Evolutionary conservation across 2,113 vertebrate genomes (phyloP), one percentile per base, ranked within the genome.

Genomic region (Zosterops hypoxanthus): DNA sequence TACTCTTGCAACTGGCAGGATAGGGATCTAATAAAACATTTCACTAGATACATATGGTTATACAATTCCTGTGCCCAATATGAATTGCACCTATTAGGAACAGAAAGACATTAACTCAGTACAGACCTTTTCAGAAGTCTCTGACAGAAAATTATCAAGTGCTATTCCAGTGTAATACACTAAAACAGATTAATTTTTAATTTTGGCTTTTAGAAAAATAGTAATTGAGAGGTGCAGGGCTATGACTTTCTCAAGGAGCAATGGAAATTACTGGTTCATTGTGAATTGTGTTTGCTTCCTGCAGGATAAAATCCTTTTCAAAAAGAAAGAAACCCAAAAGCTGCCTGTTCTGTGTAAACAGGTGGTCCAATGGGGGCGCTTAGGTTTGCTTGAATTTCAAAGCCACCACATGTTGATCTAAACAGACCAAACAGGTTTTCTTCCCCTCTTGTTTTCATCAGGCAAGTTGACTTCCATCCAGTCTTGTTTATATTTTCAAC

Each of bases 401-500:
- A 85, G 59, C 23, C 23, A 71, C 49, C n/a, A 63, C 24, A 34
- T 22, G 31, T 55, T 60, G 52, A 52, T 28, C 18, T 49, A 65
- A 29, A 65, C 5, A 3, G 46, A 85, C 28, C 36, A 44, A 92
- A 92, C 41, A 64, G 71, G 53, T 95, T 96, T 93, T 86, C 36
- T 79, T 82, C 20, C 25, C 23, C 12, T 84, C 49, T 36, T n/a
- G 44, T 78, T 86, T 93, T 31, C 0, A 0, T 59, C 53, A 90
- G 50, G 49, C 28, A 88, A 33, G 52, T 39, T 80, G 41, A 60
- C 55, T 88, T 46, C 56, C n/a, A 26, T 70, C 76, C n/a, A 71
- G 12, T 49, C 49, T 71, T 92, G 64, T 95, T 92, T 94, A 16
- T 64, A 42, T 88, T 94, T 79, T 90, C 65, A 88, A 36, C 16